phyloP scores from a whole-genome alignment of 2,888 invertebrate genomes.

The Apantesis nais region DNA sequence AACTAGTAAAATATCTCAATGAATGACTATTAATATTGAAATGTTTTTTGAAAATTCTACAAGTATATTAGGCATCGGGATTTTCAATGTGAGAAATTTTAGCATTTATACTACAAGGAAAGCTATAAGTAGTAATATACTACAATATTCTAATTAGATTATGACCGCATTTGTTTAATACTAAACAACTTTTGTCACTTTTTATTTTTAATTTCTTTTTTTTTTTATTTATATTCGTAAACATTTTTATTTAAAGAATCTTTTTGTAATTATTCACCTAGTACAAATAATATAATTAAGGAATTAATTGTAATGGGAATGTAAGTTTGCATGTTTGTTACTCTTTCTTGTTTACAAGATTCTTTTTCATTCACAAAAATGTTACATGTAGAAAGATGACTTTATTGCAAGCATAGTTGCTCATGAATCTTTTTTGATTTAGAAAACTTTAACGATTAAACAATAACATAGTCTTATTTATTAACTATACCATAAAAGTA shows the following conservation, averaged over 20 bases:
- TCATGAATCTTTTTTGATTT: too few species aligned
- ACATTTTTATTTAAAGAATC: not conserved
- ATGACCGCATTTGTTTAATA: not conserved
- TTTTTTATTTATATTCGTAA: not conserved
- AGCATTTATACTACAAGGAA: too few species aligned
- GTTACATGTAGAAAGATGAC: not conserved
- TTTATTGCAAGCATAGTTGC: not conserved
- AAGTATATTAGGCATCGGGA: not conserved
- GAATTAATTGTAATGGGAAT: too few species aligned
- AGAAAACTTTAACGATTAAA: not conserved
- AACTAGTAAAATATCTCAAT: not conserved
- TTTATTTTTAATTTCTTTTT: too few species aligned
- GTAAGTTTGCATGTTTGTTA: too few species aligned
- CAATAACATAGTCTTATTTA: not conserved
- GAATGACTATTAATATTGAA: not conserved
- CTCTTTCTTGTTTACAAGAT: too few species aligned
- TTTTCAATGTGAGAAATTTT: not conserved
- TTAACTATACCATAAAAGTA: too few species aligned
- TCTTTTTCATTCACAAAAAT: not conserved
- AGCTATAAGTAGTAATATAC: not conserved
- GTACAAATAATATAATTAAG: too few species aligned
- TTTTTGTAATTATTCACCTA: not conserved
- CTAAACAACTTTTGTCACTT: not conserved
- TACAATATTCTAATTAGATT: not conserved
- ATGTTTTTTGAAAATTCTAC: too few species aligned